Evolutionary conservation across 1,140 invertebrate genomes (phyloP), one percentile per base, ranked within the genome.

Genomic region (Penaeus vannamei): DNA sequence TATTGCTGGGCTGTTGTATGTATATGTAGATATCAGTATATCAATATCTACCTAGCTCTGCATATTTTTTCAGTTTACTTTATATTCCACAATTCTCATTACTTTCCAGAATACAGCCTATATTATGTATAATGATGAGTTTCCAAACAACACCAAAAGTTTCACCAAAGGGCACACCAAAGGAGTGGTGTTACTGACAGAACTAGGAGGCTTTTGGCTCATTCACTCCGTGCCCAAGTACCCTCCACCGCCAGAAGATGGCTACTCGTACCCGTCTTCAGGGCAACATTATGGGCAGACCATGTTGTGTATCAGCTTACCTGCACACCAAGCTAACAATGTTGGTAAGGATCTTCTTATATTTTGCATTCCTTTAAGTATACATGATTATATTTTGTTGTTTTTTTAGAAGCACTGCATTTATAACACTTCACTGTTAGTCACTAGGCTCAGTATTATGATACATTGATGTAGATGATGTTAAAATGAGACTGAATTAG

Each of bases 221-320:
- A 95, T 98, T 26, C 98, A 99, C 93, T 98, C 97, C 83, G 96
- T 98, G 20, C 98, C 98, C 0, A 94, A 95, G 91, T 99, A 96
- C 93, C 97, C 97, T 19, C 95, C 0, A 20, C 82, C 94, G 32
- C 95, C 95, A 20, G 91, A 92, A 93, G 22, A 93, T 10, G 87
- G 92, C 10, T 98, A 98, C 92, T 92, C 91, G 14, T 98, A 97
- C 93, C 97, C 97, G 20, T 81, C 93, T 0, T 95, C 95, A 5
- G 97, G 96, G 0, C 93, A 93, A 86, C 93, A 93, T 20, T 97
- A 96, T 93, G 98, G 98, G 0, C 98, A 99, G 93, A 96, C 95
- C 60, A 96, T 98, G 90, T 93, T 99, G 0, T 99, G 98, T 92
- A 94, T 98, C 60, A 96, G 96, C 0, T 93, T 98, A 12, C 93